These are phyloP conservation scores for Rhizomys pruinosus DNA, from an alignment of 2,113 vertebrate species.

Conservation along the genomic window DNA sequence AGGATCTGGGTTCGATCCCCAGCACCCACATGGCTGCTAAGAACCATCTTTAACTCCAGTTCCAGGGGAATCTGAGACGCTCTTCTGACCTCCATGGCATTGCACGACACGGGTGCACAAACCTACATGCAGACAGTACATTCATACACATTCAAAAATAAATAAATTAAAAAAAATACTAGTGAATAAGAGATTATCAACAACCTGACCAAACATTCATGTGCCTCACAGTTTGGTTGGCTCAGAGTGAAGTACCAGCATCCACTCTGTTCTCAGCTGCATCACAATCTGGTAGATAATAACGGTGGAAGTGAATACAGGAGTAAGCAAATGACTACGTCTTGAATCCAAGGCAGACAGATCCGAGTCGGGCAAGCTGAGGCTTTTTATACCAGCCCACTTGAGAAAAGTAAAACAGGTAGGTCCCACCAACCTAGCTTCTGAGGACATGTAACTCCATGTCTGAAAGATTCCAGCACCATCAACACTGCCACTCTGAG, in stretches of 20 bases:
- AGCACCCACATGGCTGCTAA: too few relatives aligned
- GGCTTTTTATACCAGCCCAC: not conserved
- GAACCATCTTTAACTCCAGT: too few relatives aligned
- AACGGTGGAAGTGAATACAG: too few relatives aligned
- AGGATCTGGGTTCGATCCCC: too few relatives aligned
- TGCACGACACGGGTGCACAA: too few relatives aligned
- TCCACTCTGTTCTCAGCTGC: not conserved
- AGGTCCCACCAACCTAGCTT: not conserved
- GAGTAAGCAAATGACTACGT: not conserved
- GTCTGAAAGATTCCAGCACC: not conserved
- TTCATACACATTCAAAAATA: too few relatives aligned
- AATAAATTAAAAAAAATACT: too few relatives aligned
- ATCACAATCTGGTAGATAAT: rapidly evolving
- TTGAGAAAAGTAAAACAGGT: too few relatives aligned
- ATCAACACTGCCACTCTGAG: not conserved
- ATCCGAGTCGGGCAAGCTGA: too few relatives aligned
- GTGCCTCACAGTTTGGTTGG: not conserved
- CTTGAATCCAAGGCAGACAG: not conserved
- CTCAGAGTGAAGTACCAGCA: not conserved
- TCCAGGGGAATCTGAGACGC: too few relatives aligned
- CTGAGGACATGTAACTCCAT: not conserved
- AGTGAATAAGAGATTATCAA: not conserved
- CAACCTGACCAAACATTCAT: not conserved
- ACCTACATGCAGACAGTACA: too few relatives aligned
- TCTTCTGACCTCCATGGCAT: too few relatives aligned